Evolutionary conservation across 2,113 vertebrate genomes (phyloP), one percentile per base, ranked within the genome.

Genomic region (Thunnus maccoyii): DNA sequence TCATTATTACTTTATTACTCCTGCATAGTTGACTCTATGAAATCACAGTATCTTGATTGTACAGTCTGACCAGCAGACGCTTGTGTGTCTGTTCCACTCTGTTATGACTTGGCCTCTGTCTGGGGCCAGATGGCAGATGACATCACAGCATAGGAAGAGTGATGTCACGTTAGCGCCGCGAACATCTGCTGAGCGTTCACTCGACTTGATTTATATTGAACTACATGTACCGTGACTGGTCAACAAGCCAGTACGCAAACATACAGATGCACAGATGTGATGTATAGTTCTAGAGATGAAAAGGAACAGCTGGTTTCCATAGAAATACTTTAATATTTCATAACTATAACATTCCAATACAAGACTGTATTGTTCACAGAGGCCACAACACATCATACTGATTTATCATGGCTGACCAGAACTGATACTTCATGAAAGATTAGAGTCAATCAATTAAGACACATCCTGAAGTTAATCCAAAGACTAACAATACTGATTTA

Each of bases 101-200:
- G 72, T 52, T 46, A 64, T 27, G 82, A 74, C 83, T 52, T 8
- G 12, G 48, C 69, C 51, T 64, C 58, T 48, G 27, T 75, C 8
- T 10, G 50, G 70, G 20, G 12, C 74, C 89, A 91, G 91, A 91
- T 94, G 90, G 88, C 72, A 50, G 32, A 67, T 78, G 87, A 86
- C 81, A 79, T 92, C 90, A 88, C 75, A 55, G 64, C 76, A 50
- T 9, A 44, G 80, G 55, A 36, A 57, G 56, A 88, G 83, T 88
- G 85, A 94, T 82, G 86, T 88, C 84, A 89, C 50, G 41, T 55
- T 76, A 71, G 56, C 1, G 27, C 17, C 3, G 44, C 27, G 2
- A 93, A 91, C 83, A 92, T 86, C 90, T 90, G 91, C 84, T 77
- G 61, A 44, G 74, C 41, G 3, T 44, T 79, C 65, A 64, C 20